A percentile compares a stretch with the other conserved stretches of the same genome.
These are phyloP conservation scores for Lutraria rhynchaena DNA, from an alignment of 1,140 invertebrate genomes.

Conservation along the genomic window DNA sequence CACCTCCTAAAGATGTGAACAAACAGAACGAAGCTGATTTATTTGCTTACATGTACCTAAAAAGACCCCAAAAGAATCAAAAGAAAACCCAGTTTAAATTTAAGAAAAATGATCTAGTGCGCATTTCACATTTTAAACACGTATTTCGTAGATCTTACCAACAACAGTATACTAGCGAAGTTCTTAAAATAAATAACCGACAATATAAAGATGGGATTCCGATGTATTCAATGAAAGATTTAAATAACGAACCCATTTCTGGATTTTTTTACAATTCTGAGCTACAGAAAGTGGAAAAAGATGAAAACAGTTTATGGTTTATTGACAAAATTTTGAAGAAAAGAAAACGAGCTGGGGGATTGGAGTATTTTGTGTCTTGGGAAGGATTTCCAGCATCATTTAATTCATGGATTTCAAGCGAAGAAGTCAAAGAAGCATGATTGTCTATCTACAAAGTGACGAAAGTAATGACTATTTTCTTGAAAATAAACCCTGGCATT, in stretches of 20 bases:
- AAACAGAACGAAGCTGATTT: conserved; percentile 31
- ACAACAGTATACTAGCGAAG: conserved; percentile 47
- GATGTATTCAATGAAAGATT: conserved; percentile 7
- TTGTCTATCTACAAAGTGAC: conserved; percentile 23
- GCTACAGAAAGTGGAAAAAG: conserved; percentile 9
- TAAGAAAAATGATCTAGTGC: conserved; percentile 25
- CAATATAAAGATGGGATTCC: conserved; percentile 29
- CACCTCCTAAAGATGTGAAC: conserved; percentile 2
- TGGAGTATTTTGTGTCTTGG: conserved; percentile 40
- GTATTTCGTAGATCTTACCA: conserved; percentile 45
- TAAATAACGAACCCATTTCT: conserved; percentile 30
- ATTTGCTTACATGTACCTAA: conserved; percentile 21
- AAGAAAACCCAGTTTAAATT: conserved; percentile 15
- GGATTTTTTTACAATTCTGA: conserved; percentile 1
- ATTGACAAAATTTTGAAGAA: conserved; percentile 36
- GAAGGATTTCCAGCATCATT: conserved; percentile 49
- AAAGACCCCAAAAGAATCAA: not conserved
- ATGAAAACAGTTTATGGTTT: conserved; percentile 40
- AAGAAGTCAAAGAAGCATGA: conserved; percentile 21
- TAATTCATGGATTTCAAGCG: conserved; percentile 21
- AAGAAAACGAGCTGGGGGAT: conserved; percentile 26
- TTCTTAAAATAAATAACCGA: conserved; percentile 47
- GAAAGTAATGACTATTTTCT: conserved; percentile 18
- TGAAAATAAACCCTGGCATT: conserved; percentile 23
- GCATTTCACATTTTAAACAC: conserved; percentile 42